phyloP scores from a whole-genome alignment of 2,113 vertebrate species.

The Cyrtonyx montezumae region DNA sequence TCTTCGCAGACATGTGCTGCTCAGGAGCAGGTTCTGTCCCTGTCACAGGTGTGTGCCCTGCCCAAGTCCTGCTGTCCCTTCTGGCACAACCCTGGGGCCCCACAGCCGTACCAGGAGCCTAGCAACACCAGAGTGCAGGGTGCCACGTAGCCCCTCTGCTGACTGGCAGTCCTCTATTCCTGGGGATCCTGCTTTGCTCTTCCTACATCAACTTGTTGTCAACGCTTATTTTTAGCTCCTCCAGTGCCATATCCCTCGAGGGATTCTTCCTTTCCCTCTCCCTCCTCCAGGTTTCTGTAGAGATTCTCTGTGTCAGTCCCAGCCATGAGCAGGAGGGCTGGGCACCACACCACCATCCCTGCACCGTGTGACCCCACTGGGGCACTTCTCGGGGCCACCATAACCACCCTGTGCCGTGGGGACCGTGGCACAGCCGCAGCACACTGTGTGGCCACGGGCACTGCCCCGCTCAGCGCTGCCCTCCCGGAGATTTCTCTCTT shows the following conservation, averaged over 20 bases:
- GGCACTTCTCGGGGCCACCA: neutral
- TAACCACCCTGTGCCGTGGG: neutral
- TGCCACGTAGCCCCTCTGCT: neutral
- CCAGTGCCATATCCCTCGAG: slow-evolving; percentile 2
- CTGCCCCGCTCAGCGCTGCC: neutral
- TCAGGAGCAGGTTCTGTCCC: neutral
- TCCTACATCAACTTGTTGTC: slow-evolving; percentile 28
- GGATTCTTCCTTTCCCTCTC: slow-evolving; percentile 47
- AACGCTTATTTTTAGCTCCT: slow-evolving; percentile 49
- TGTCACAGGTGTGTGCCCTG: neutral
- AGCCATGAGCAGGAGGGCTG: neutral
- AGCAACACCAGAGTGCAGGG: accelerated
- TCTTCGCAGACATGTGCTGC: neutral
- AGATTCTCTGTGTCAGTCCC: neutral
- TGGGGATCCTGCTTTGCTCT: slow-evolving; percentile 3
- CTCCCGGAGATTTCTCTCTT: neutral
- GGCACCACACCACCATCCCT: accelerated
- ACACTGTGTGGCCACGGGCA: neutral
- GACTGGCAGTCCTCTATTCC: neutral
- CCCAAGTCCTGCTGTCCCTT: no score
- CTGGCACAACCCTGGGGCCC: neutral
- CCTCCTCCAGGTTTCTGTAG: slow-evolving; percentile 45
- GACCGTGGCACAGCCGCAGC: neutral
- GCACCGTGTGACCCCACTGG: accelerated
- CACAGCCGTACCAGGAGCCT: neutral